Conservation (phyloP, 2,888 invertebrate genomes). For the Acrobasis repandana region DNA sequence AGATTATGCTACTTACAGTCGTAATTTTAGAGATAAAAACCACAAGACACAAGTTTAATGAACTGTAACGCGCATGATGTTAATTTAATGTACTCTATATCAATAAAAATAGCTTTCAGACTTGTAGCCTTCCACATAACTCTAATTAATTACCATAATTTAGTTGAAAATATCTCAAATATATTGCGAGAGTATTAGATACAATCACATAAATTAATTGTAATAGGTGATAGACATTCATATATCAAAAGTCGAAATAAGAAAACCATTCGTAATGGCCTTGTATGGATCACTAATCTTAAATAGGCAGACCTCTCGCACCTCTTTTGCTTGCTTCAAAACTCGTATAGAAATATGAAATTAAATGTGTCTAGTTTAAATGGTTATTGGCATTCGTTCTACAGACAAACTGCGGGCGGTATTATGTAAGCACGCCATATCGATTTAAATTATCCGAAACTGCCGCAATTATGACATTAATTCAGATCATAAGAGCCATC, state of each 20-base stretch:
- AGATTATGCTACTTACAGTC: neutral
- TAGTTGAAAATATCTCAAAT: slow-evolving; percentile 16
- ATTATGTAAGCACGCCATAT: slow-evolving; percentile 73
- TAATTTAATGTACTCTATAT: slow-evolving; percentile 7
- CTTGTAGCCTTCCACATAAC: neutral
- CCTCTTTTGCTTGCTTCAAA: slow-evolving; percentile 33
- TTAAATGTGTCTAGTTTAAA: slow-evolving; percentile 53
- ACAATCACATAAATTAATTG: slow-evolving; percentile 50
- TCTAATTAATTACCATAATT: slow-evolving; percentile 13
- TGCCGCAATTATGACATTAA: slow-evolving; percentile 80
- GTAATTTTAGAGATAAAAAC: neutral
- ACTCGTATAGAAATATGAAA: slow-evolving; percentile 38
- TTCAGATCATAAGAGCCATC: slow-evolving; percentile 73
- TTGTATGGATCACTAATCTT: slow-evolving; percentile 56
- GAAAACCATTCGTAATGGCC: slow-evolving; percentile 56
- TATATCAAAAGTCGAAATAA: slow-evolving; percentile 61
- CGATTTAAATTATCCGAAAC: slow-evolving; percentile 79
- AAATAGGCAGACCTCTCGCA: slow-evolving; percentile 42
- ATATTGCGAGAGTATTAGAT: slow-evolving; percentile 25
- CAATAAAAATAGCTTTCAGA: slow-evolving; percentile 3
- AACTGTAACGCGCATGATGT: slow-evolving; percentile 12
- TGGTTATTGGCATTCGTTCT: slow-evolving; percentile 55
- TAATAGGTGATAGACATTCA: slow-evolving; percentile 40
- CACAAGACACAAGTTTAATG: slow-evolving; percentile 4
- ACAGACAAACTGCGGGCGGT: slow-evolving; percentile 72